Evolutionary conservation across 37 sponge, comb jelly and placozoan species (phyloP).

Genomic region (Oopsacas minuta): DNA sequence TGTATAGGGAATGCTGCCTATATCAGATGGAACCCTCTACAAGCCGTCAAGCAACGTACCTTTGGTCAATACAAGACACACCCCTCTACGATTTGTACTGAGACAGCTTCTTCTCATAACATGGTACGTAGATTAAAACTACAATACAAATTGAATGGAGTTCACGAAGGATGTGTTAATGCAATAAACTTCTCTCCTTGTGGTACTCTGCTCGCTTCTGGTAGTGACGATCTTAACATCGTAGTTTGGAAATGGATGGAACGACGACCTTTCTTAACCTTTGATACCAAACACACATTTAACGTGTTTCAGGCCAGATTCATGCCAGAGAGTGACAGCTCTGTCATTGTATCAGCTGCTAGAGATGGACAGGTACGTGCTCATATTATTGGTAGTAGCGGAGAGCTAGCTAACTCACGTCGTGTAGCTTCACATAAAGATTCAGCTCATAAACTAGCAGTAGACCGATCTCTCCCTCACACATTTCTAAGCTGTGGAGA

Average conservation of each 20-base stretch:
- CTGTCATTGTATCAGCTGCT: slow-evolving; percentile 61
- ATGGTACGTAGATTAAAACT: slow-evolving; percentile 32
- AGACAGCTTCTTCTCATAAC: not conserved
- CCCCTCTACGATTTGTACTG: not conserved
- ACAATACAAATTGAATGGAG: slow-evolving; percentile 35
- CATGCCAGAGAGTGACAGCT: slow-evolving; percentile 52
- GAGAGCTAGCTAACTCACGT: slow-evolving; percentile 33
- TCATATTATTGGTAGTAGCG: slow-evolving; percentile 36
- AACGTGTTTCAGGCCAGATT: slow-evolving; percentile 92
- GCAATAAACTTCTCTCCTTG: slow-evolving; percentile 54
- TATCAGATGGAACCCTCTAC: not conserved
- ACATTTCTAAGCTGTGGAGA: slow-evolving; percentile 78
- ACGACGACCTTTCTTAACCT: slow-evolving; percentile 10
- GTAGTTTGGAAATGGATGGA: slow-evolving; percentile 75
- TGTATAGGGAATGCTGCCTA: not conserved
- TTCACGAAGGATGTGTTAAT: slow-evolving; percentile 74
- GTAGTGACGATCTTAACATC: slow-evolving; percentile 76
- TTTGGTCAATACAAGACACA: not conserved
- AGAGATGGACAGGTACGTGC: slow-evolving; percentile 69
- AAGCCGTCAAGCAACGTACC: not conserved
- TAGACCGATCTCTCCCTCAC: slow-evolving; percentile 55
- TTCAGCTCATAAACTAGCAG: slow-evolving; percentile 82
- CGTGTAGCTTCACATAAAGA: slow-evolving; percentile 57
- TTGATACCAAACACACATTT: slow-evolving; percentile 53
- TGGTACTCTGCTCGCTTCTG: slow-evolving; percentile 52